Base-by-base conservation (phyloP, 2,888 invertebrate species). In the Chouioia cunea region DNA sequence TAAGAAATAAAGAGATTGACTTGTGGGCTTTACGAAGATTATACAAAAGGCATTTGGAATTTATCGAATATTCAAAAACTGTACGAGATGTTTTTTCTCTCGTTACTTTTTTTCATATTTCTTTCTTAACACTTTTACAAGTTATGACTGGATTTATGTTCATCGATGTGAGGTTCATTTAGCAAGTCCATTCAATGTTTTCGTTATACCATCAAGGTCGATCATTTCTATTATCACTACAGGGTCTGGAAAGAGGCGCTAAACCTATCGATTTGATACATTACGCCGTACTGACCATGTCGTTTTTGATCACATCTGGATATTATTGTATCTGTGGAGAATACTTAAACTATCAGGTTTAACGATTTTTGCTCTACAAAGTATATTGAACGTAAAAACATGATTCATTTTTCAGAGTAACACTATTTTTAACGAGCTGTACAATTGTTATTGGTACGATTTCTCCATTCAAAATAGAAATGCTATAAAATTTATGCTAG, bases 91-190 rank as follows among this genome's bases (percentile, higher is more conserved):
- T 63, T 44, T 63, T 53, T 23, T 22, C 12, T 16, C 53, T 20
- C 23, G 52, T 63, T 22, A 44, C 63, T 1, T 63, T 63, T 44
- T 14, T 63, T 52, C 63, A 63, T n/a, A 53, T 63, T 0, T 63
- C 44, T 36, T 53, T 44, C 0, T 63, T 63, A 20, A 63, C 63
- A 8, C n/a, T 63, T 8, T 44, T 63, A n/a, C 63, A 63, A 22
- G 63, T 63, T 4, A 63, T 53, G 8, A 43, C 53, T 43, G 63
- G 52, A 22, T 63, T 53, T 12, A 63, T 53, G 53, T 63, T 63
- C 14, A 63, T 63, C 14, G 63, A 63, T 53, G 63, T 63, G n/a
- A 63, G 43, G 27, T 27, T 27, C 2, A 36, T 10, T 36, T 3
- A 6, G 12, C 36, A 10, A 4, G 36, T 36, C 12, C 36, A 36